A percentile compares a stretch with the other conserved stretches of the same genome.
Evolutionary conservation across 1,140 invertebrate species (phyloP).

Genomic region (Ctenoplectra terminalis): DNA sequence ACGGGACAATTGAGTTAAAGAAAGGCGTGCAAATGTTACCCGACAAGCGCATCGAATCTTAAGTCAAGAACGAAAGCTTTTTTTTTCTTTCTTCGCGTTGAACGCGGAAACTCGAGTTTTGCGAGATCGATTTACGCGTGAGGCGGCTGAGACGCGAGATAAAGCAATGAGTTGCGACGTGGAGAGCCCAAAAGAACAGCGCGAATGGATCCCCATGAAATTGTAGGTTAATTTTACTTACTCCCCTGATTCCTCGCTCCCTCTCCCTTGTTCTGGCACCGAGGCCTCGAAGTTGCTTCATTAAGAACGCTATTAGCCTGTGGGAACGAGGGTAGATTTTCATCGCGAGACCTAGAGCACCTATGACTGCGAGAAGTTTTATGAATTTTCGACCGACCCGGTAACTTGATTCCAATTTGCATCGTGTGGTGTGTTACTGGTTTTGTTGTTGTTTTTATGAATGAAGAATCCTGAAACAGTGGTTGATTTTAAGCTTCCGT

Average conservation of each 20-base stretch:
- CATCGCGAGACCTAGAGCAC: neutral
- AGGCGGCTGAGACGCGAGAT: conserved; percentile 11
- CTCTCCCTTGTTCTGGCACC: conserved; percentile 3
- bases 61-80: neutral
- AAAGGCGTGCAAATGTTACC: too few relatives aligned
- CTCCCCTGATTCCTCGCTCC: neutral
- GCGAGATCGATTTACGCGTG: conserved; percentile 42
- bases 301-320: conserved; percentile 44
- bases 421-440: neutral
- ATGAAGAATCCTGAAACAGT: neutral
- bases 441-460: too few relatives aligned
- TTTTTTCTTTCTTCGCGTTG: neutral
- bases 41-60: neutral
- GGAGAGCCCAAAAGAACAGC: conserved; percentile 48
- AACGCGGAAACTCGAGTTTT: conserved; percentile 11
- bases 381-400: conserved; percentile 20
- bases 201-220: conserved; percentile 58
- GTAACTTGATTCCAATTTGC: neutral
- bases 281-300: conserved; percentile 34
- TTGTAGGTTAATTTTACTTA: conserved; percentile 61
- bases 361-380: conserved; percentile 17
- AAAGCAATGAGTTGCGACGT: conserved; percentile 51
- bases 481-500: too few relatives aligned
- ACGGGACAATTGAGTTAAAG: too few relatives aligned
- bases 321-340: conserved; percentile 6